Base-by-base conservation (phyloP, 1,140 invertebrate genomes). In the Papilio polytes region DNA sequence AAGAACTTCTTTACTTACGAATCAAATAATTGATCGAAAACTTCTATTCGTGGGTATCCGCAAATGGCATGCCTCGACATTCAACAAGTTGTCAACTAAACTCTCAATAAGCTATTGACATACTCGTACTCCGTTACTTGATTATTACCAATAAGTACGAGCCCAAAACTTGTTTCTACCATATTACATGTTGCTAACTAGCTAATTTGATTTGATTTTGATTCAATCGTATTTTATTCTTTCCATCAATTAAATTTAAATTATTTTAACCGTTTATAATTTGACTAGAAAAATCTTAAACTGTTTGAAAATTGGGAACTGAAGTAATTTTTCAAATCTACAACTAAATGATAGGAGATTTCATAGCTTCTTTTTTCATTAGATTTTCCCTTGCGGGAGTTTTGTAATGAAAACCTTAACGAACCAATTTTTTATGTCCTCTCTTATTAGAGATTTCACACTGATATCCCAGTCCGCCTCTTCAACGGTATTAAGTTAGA, bases 41-140 rank as follows among this genome's bases (percentile, higher is more conserved):
- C 26, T 66, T 31, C 10, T 31, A 12, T 66, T 66, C 2, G 63
- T 66, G 63, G 63, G 12, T 66, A 31, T 31, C 63, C 63, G 26
- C 22, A 66, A 66, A 31, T 15, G 63, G 63, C 22, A 66, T 31
- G 63, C 26, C 26, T 63, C 22, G 56, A 13, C 26, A 31, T 66
- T 66, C 63, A 66, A 66, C 63, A 66, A 66, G 63, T 66, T 66
- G 20, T 63, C 59, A 66, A 66, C 63, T 18, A 15, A 66, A 66
- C 63, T 66, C 63, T 66, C 63, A 31, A 66, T 31, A 66, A 26
- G 1, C 22, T 66, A 66, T 66, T 31, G 22, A 66, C 26, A 15
- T 31, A 31, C 22, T 66, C 26, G 12, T 31, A 31, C 22, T 66
- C 63, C 13, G n/a, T n/a, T n/a, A n/a, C n/a, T n/a, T n/a, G n/a